Conservation (phyloP, 2,888 invertebrate species). For the Aphodius sticticus region DNA sequence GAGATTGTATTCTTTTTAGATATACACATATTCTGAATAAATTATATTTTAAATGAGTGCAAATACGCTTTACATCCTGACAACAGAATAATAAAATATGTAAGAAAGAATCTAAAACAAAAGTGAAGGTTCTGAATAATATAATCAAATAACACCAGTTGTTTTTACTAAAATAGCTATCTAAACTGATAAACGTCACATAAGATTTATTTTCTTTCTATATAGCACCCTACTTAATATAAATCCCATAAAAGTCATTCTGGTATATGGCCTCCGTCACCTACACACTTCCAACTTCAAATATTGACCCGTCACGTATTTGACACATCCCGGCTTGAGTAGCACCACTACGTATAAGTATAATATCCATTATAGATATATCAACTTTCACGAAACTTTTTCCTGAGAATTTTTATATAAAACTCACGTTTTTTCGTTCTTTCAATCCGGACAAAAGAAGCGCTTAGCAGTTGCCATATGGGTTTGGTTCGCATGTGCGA, state of each 20-base stretch:
- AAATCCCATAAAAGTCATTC: background rate
- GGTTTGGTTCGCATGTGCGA: background rate
- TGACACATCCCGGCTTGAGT: background rate
- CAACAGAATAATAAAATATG: no score
- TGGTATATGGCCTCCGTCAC: background rate
- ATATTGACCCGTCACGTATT: slow-evolving; percentile 4
- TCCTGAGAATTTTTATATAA: background rate
- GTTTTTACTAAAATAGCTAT: no score
- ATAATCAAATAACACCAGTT: no score
- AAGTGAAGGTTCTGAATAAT: no score
- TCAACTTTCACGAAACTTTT: background rate
- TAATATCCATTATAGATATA: background rate
- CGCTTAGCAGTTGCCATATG: background rate
- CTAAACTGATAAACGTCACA: background rate
- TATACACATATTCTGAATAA: no score
- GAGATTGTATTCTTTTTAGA: no score
- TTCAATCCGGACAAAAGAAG: background rate
- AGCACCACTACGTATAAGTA: background rate
- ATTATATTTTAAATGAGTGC: no score
- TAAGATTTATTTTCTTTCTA: background rate
- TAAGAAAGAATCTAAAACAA: no score
- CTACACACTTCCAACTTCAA: background rate
- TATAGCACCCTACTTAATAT: background rate
- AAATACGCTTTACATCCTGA: no score
- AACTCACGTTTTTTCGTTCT: background rate